Base-by-base conservation (phyloP, 92 coral and sea anemone genomes). In the Heliopora coerulea region DNA sequence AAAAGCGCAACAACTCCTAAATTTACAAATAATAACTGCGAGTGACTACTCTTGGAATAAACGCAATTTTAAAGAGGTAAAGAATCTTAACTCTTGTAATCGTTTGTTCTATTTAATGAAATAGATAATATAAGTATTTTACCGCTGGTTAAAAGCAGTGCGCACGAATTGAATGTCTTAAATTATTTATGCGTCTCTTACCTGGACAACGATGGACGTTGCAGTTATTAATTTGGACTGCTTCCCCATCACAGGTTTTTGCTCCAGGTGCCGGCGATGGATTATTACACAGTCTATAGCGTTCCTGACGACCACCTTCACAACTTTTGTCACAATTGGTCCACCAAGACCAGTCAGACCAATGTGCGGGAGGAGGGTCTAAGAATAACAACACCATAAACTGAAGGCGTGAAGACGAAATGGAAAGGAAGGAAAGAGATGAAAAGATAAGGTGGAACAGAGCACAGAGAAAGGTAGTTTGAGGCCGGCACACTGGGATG, bases 201-300 rank as follows among this genome's bases (percentile, higher is more conserved):
- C 84, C 42, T 25, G 73, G 79, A 46, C 84, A 80, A 13, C 39
- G 49, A 48, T 11, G 56, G 1, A 17, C 29, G 4, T 41, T 21
- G 56, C 87, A 83, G 11, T 18, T 48, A 30, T 56, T 65, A 1
- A 33, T 54, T 31, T 78, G 59, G 31, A 49, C 44, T 26, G 65
- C 52, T 0, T 74, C 56, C 13, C 84, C 87, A 21, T 1, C 25
- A 58, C 87, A 83, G 41, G 31, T 54, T 11, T 56, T 40, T 32
- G 63, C 74, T 17, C 83, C 80, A 6, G 57, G 46, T 24, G 79
- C 67, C 10, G 84, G 84, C 17, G 79, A 73, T 28, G 84, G 84
- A 25, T 62, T 60, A 5, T 58, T 80, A 30, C 84, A 80, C 28
- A 46, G 40, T 50, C 84, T 54, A 0, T 35, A 44, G 33, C 84